phyloP scores from a whole-genome alignment of 2,113 vertebrate genomes.

The Atherinomorus stipes region DNA sequence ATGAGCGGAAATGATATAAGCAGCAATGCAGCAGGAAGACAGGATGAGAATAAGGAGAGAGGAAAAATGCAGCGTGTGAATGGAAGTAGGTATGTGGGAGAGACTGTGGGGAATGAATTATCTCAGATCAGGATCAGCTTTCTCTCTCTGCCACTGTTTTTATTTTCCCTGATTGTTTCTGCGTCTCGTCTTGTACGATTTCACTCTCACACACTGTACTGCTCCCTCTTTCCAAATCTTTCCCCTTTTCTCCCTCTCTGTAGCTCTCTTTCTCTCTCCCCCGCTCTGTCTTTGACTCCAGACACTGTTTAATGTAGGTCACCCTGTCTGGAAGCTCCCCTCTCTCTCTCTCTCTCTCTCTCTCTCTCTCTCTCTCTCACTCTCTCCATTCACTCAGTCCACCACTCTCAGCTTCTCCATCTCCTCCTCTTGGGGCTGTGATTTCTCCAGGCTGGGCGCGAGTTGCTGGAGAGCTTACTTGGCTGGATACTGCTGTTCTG shows the following conservation, averaged over 20 bases:
- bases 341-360: constrained; percentile 37
- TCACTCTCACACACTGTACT: constrained; percentile 35
- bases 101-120: constrained; percentile 11
- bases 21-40: constrained; percentile 25
- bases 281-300: constrained; percentile 61
- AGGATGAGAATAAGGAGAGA: constrained; percentile 14
- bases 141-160: constrained; percentile 18
- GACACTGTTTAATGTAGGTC: constrained; percentile 78
- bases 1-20: constrained; percentile 39
- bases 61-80: constrained; percentile 50
- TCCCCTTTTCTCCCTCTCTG: constrained; percentile 6
- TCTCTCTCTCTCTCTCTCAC: constrained; percentile 40
- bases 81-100: constrained; percentile 10
- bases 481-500: constrained; percentile 53
- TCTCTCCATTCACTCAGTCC: constrained; percentile 41
- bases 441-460: constrained; percentile 58
- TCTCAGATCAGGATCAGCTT: constrained; percentile 26
- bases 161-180: constrained; percentile 19
- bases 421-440: constrained; percentile 56
- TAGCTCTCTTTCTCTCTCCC: constrained; percentile 38
- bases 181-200: constrained; percentile 20
- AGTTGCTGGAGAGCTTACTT: constrained; percentile 55
- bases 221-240: constrained; percentile 7
- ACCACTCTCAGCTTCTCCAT: constrained; percentile 37
- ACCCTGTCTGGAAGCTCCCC: constrained; percentile 73